Conservation (phyloP, 2,888 invertebrate species). For the Tanytarsus gracilentus region DNA sequence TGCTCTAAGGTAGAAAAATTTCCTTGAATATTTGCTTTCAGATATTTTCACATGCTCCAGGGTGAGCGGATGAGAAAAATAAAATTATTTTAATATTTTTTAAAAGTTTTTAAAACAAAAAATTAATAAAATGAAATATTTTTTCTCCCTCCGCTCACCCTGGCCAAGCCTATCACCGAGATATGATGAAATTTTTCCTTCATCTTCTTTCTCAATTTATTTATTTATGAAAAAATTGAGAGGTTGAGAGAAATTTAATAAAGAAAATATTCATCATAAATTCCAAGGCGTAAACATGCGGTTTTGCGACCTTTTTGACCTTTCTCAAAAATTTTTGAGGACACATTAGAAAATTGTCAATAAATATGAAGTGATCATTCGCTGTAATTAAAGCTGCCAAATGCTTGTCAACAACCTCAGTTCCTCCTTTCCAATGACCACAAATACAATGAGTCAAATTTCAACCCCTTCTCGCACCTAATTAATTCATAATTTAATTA, state of each 20-base stretch:
- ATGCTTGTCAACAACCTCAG: not conserved
- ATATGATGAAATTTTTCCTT: slow-evolving; percentile 1
- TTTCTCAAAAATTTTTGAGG: not conserved
- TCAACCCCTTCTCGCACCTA: slow-evolving; percentile 27
- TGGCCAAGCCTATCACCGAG: no score
- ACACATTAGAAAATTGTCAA: not conserved
- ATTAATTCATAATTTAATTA: slow-evolving; percentile 27
- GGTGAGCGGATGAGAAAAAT: no score
- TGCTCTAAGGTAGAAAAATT: not conserved
- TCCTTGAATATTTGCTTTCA: no score
- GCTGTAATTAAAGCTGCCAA: not conserved
- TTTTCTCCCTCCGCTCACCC: no score
- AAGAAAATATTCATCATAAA: not conserved
- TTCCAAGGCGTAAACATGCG: not conserved
- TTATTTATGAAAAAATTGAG: not conserved
- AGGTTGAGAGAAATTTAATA: no score
- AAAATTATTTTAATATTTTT: no score
- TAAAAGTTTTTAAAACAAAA: no score
- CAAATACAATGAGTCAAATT: not conserved
- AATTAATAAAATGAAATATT: no score
- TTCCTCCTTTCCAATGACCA: not conserved
- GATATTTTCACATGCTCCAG: no score
- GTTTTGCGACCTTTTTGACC: not conserved
- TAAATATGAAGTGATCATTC: not conserved
- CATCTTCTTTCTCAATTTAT: not conserved